These are phyloP conservation scores for Pelosia muscerda DNA, from an alignment of 2,888 invertebrate genomes.

Conservation along the genomic window DNA sequence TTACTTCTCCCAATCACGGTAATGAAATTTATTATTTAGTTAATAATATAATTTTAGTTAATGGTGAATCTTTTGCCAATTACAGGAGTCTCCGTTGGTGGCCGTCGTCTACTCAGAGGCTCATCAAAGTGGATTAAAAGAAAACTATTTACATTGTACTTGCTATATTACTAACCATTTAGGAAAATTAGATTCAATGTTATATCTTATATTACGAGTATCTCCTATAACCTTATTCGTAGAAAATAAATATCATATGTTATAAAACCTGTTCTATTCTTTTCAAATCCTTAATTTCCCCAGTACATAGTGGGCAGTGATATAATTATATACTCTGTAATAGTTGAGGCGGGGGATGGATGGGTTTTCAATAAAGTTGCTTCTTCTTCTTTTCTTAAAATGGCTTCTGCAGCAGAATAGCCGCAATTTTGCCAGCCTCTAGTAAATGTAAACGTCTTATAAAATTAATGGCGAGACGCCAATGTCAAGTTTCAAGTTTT, in stretches of 20 bases:
- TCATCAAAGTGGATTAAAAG: conserved; percentile 69
- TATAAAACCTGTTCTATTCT: conserved; percentile 28
- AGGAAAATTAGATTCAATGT: conserved; percentile 47
- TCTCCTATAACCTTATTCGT: conserved; percentile 31
- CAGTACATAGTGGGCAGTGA: too few relatives aligned
- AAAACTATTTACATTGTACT: conserved; percentile 5
- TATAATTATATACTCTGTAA: too few relatives aligned
- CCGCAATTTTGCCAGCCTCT: too few relatives aligned
- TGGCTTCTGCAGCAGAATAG: too few relatives aligned
- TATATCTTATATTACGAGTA: conserved; percentile 34
- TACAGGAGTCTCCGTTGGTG: conserved; percentile 65
- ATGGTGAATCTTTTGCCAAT: conserved; percentile 21
- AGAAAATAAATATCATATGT: conserved; percentile 55
- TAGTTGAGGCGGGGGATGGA: too few relatives aligned
- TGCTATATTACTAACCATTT: conserved; percentile 16
- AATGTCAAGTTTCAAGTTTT: too few relatives aligned
- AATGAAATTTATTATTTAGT: too few relatives aligned
- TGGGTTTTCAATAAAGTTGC: too few relatives aligned
- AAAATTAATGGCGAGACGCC: too few relatives aligned
- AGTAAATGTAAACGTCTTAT: too few relatives aligned
- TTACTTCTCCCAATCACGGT: too few relatives aligned
- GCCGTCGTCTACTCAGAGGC: conserved; percentile 50
- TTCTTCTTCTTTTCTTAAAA: too few relatives aligned
- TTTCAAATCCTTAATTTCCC: neutral
- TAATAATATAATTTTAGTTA: neutral